A percentile compares a stretch with the other conserved stretches of the same genome.
These are phyloP conservation scores for Danio choprae DNA, from an alignment of 2,797 vertebrate species.

Conservation along the genomic window DNA sequence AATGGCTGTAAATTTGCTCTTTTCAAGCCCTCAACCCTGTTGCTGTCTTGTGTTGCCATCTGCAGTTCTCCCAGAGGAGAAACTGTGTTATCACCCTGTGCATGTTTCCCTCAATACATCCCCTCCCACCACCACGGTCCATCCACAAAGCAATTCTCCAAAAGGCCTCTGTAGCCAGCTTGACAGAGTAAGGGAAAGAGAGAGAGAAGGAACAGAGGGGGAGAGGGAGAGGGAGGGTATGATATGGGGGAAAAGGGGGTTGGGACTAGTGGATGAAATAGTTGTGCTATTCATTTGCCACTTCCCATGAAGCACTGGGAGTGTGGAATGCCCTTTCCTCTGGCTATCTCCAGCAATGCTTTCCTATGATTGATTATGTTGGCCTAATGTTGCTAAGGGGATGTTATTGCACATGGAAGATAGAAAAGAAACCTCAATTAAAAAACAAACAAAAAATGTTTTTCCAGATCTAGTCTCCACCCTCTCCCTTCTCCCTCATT, in stretches of 20 bases:
- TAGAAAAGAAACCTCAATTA: slow-evolving; percentile 34
- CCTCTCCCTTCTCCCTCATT: slow-evolving; percentile 15
- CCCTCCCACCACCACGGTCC: slow-evolving; percentile 52
- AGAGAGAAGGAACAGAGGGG: slow-evolving; percentile 38
- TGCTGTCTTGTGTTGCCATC: slow-evolving; percentile 72
- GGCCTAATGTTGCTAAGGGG: slow-evolving; percentile 55
- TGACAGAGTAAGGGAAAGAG: slow-evolving; percentile 60
- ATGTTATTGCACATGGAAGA: slow-evolving; percentile 62
- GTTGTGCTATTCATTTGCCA: slow-evolving; percentile 77
- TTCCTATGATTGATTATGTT: slow-evolving; percentile 73
- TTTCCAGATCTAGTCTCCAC: slow-evolving; percentile 27
- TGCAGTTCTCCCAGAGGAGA: slow-evolving; percentile 81
- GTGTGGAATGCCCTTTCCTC: slow-evolving; percentile 80
- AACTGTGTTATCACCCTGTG: slow-evolving; percentile 79
- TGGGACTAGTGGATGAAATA: slow-evolving; percentile 73
- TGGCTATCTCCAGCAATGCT: slow-evolving; percentile 73
- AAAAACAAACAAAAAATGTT: slow-evolving; percentile 41
- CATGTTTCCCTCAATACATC: slow-evolving; percentile 79
- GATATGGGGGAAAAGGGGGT: slow-evolving; percentile 54
- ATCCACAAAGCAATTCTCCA: slow-evolving; percentile 74
- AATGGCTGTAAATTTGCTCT: slow-evolving; percentile 59
- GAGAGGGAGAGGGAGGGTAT: slow-evolving; percentile 62
- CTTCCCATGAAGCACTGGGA: slow-evolving; percentile 81
- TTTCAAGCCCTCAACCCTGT: slow-evolving; percentile 63
- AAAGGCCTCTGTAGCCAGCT: slow-evolving; percentile 72